Conservation (phyloP, 2,797 vertebrate species). For the Muscicapa striata region DNA sequence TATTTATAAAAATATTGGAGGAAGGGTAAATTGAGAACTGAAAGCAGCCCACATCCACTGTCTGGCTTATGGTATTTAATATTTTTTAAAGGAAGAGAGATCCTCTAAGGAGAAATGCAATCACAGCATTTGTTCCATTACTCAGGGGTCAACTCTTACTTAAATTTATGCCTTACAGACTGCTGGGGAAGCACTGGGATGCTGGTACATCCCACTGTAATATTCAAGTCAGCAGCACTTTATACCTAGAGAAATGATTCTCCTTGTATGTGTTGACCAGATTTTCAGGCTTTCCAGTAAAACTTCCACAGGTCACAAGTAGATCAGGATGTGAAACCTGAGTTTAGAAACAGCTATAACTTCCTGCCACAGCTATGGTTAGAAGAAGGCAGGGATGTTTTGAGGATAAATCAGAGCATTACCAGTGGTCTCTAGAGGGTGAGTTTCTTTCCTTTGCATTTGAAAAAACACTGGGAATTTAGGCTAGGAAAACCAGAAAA, state of each 20-base stretch:
- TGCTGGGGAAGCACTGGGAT: background rate
- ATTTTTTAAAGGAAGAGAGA: background rate
- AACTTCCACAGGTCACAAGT: background rate
- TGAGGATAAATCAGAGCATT: background rate
- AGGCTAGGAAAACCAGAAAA: background rate
- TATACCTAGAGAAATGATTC: background rate
- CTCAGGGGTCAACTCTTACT: background rate
- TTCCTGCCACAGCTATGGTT: background rate
- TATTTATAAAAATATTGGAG: background rate
- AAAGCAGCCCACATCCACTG: background rate
- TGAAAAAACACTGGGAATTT: background rate
- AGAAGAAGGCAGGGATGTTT: background rate
- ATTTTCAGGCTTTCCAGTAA: background rate
- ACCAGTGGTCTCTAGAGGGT: background rate
- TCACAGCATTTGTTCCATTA: background rate
- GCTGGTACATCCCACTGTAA: background rate
- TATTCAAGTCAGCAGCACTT: background rate
- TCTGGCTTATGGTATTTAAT: background rate
- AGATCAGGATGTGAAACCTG: background rate
- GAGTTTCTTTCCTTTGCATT: background rate
- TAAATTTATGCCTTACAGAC: background rate
- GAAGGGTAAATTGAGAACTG: background rate
- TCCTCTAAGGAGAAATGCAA: background rate
- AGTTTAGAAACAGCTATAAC: background rate
- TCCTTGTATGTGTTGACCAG: background rate